phyloP scores from a whole-genome alignment of 2,113 vertebrate genomes.

The Triplophysa dalaica region DNA sequence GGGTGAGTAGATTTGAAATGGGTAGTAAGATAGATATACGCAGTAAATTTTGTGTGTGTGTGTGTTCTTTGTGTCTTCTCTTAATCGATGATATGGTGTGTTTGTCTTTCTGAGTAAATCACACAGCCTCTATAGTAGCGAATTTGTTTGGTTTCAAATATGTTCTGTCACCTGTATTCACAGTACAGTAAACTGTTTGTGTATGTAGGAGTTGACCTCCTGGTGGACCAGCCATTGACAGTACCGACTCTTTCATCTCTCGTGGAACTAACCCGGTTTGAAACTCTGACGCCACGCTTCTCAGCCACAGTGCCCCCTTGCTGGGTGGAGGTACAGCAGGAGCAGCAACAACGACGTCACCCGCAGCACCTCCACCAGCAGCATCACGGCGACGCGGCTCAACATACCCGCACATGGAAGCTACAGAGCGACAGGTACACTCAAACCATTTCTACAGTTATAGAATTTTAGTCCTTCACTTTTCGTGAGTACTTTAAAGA shows the following conservation, averaged over 20 bases:
- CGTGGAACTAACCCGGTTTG: constrained; percentile 95
- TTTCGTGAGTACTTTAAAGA: neutral
- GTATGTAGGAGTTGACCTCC: constrained; percentile 87
- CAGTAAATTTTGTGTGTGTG: too few relatives aligned
- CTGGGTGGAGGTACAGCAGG: constrained; percentile 98
- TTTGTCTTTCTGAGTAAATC: neutral
- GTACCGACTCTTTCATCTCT: constrained; percentile 89
- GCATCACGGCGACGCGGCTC: constrained; percentile 96
- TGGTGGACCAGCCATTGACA: constrained; percentile 90
- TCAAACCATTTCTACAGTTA: neutral
- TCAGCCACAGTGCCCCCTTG: constrained; percentile 97
- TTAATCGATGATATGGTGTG: neutral
- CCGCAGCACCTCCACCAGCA: constrained; percentile 97
- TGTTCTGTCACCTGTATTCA: neutral
- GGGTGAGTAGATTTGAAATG: too few relatives aligned
- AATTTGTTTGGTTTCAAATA: too few relatives aligned
- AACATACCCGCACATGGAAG: constrained; percentile 98
- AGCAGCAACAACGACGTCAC: constrained; percentile 95
- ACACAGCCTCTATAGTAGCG: too few relatives aligned
- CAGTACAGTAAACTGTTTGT: neutral
- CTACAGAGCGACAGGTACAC: constrained; percentile 89
- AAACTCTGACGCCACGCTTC: constrained; percentile 95
- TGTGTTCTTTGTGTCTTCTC: too few relatives aligned
- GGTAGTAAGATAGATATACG: too few relatives aligned
- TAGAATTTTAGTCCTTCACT: neutral